Conservation (phyloP, 2,888 invertebrate species). For the Tachina fera region DNA sequence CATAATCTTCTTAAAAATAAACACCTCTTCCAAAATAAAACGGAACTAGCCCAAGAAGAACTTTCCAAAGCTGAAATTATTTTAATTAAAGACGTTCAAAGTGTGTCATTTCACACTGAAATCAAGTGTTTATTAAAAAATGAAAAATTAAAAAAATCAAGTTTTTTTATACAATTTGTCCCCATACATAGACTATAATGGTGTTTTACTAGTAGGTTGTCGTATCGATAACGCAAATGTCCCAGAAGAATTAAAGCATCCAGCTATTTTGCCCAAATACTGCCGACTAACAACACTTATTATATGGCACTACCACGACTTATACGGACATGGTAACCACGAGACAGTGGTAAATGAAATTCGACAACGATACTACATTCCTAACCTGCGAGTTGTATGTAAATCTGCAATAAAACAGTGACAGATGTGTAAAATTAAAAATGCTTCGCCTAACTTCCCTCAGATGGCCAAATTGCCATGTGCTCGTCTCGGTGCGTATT, state of each 20-base stretch:
- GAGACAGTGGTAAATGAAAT: constrained; percentile 67
- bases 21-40: background rate
- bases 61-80: constrained; percentile 38
- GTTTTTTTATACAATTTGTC: constrained; percentile 44
- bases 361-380: constrained; percentile 58
- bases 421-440: constrained; percentile 64
- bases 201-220: constrained; percentile 28
- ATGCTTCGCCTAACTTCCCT: constrained; percentile 42
- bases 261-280: constrained; percentile 39
- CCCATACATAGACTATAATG: constrained; percentile 27
- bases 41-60: constrained; percentile 15
- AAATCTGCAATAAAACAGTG: constrained; percentile 52
- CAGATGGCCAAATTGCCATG: constrained; percentile 59
- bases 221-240: constrained; percentile 29
- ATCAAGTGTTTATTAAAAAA: constrained; percentile 19
- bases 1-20: background rate
- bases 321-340: constrained; percentile 43
- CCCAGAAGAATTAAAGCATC: constrained; percentile 33
- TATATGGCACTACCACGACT: constrained; percentile 19
- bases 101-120: constrained; percentile 27
- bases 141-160: constrained; percentile 27
- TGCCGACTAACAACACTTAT: constrained; percentile 26
- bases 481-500: constrained; percentile 26
- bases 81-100: constrained; percentile 33
- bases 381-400: constrained; percentile 44